Evolutionary conservation across 2,888 invertebrate genomes (phyloP), one percentile per base, ranked within the genome.

Genomic region (Plusia festucae): DNA sequence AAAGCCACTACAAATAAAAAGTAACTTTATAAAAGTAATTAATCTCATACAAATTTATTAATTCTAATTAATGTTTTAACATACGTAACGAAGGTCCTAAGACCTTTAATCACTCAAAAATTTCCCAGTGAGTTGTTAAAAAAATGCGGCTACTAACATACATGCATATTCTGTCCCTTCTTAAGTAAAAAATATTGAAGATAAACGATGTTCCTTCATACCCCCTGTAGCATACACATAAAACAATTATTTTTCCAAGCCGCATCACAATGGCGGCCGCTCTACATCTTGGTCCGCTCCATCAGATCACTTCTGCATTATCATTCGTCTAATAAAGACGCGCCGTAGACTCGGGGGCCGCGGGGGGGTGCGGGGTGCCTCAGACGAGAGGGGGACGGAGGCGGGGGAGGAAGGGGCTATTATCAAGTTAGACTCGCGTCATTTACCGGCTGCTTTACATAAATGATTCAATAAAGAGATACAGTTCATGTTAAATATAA

Each of bases 391-490:
- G 18, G 20, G 30, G 44, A 22, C 7, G 13, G 30, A 27, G 44
- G 59, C 27, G 66, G 52, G 8, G 9, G 16, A 6, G 7, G 60
- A 63, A 79, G 76, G 78, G 70, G 77, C 82, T 85, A 83, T 90
- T 90, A 91, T 90, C 88, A 84, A 86, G 82, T 91, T 89, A 91
- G 82, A 83, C 85, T 75, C 88, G 88, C 84, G 82, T 90, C 91
- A 91, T 91, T 91, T 89, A 76, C 83, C 82, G 74, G 78, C 84
- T 87, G 87, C 81, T 91, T 90, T 88, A 88, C 90, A 91, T 91
- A 88, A 89, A 84, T 87, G 85, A 89, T 88, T 87, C 84, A 84
- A 88, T 88, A 87, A 88, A 78, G 66, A 70, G 74, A 81, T 76
- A 69, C 72, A 69, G 65, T 61, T 40, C 55, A 70, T 63, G 65